phyloP scores from a whole-genome alignment of 2,113 vertebrate genomes.

The Andinoacara biseriatus region DNA sequence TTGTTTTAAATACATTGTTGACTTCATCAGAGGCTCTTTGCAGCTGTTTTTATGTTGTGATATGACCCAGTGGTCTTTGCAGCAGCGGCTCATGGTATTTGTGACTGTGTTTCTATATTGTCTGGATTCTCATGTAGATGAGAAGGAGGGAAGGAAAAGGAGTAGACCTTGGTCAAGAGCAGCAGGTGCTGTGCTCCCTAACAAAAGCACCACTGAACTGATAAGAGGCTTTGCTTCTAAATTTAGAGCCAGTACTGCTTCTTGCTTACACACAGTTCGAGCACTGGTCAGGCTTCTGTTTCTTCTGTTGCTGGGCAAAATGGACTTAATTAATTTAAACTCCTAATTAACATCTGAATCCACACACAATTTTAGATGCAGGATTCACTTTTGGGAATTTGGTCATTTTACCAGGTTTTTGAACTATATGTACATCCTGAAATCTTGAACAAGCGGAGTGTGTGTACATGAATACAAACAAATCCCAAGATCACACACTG shows the following conservation, averaged over 20 bases:
- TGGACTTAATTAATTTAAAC: background rate
- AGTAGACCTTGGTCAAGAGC: conserved; percentile 6
- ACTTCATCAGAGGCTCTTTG: background rate
- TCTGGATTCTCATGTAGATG: background rate
- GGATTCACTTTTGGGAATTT: background rate
- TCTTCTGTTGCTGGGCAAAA: background rate
- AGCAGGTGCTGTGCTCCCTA: conserved; percentile 44
- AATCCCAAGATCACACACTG: background rate
- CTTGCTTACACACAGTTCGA: background rate
- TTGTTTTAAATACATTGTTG: no score
- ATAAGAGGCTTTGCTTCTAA: conserved; percentile 71
- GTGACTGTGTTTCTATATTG: background rate
- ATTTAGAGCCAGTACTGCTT: conserved; percentile 42
- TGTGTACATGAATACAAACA: background rate
- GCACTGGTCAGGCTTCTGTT: background rate
- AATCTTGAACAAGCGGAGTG: background rate
- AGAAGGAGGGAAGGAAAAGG: background rate
- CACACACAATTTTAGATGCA: background rate
- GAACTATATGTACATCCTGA: rapidly evolving
- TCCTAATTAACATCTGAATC: background rate
- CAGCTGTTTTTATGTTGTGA: background rate
- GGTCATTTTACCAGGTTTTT: background rate
- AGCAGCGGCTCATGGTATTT: background rate
- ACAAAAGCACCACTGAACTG: conserved; percentile 50
- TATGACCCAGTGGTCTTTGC: background rate